A percentile compares a stretch with the other conserved stretches of the same genome.
These are phyloP conservation scores for Channa argus DNA, from an alignment of 2,113 vertebrate genomes.

Conservation along the genomic window DNA sequence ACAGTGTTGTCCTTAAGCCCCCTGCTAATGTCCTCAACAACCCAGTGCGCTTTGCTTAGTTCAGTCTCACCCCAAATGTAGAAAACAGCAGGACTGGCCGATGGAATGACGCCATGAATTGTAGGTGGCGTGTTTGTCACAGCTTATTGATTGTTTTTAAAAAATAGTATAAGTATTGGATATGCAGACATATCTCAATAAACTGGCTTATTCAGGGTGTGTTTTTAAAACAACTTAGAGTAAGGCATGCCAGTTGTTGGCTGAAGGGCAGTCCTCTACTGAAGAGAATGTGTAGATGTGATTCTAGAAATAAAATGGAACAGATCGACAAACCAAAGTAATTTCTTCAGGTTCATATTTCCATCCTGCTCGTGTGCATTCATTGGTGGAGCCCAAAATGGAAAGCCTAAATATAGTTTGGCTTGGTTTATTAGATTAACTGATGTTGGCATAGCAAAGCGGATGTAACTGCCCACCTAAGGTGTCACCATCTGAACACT, in stretches of 20 bases:
- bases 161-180: neutral
- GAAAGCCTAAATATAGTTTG: conserved; percentile 50
- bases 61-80: conserved; percentile 49
- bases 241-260: neutral
- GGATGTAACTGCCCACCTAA: conserved; percentile 50
- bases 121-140: no score
- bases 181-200: neutral
- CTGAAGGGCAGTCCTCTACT: conserved; percentile 4
- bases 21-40: conserved; percentile 55
- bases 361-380: neutral
- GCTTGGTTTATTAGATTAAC: conserved; percentile 45
- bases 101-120: neutral
- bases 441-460: conserved; percentile 50
- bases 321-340: conserved; percentile 6
- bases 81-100: conserved; percentile 38
- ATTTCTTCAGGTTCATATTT: neutral
- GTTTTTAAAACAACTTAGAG: neutral
- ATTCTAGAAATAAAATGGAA: conserved; percentile 17
- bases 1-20: conserved; percentile 21
- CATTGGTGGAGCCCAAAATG: conserved; percentile 9
- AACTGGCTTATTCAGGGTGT: no score
- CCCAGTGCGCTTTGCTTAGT: conserved; percentile 31
- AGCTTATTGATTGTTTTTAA: no score
- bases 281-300: neutral
- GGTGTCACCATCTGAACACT: conserved; percentile 67